Base-by-base conservation (phyloP, 37 sponge, comb jelly and placozoan genomes). In the Chondrosia reniformis region DNA sequence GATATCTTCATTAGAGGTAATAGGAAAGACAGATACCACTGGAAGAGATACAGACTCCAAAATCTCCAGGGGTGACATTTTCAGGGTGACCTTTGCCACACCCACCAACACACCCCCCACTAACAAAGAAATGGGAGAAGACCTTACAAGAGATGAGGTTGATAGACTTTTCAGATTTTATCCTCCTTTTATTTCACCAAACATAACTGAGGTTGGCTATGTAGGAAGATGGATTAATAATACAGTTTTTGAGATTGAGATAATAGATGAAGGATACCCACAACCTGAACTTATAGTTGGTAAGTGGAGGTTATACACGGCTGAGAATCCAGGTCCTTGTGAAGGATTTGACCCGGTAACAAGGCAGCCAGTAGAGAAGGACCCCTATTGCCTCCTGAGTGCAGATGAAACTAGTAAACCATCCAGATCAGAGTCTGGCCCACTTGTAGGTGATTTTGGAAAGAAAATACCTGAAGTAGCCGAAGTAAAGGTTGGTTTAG, bases 101-200 rank as follows among this genome's bases (percentile, higher is more conserved):
- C 81, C 66, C 42, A 95, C 96, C 49, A 95, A 95, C 83, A 76
- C 80, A 74, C 92, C 96, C 31, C 96, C 96, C 8, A 17, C 73
- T 33, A 85, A 81, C 19, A 63, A 24, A 33, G 55, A 34, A 40
- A 73, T 33, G 2, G 56, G 40, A 0, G 30, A 21, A 6, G 71
- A n/a, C 7, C 46, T 95, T 8, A 67, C 75, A 8, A 34, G 56
- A 15, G n/a, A 66, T 21, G 87, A 85, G 37, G 41, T 95, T 13
- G 84, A 91, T 55, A 41, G 79, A 30, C 37, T 95, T 22, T 76
- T 95, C 36, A 49, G 41, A 7, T 95, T 95, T 66, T 74, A 55
- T 34, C 27, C 42, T 31, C 87, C 92, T 7, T 91, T 89, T 44
- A 87, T 95, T 44, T 28, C 67, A 27, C 59, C 72, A 6, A 33